Conservation (phyloP, 2,113 vertebrate genomes). For the Anguilla rostrata region DNA sequence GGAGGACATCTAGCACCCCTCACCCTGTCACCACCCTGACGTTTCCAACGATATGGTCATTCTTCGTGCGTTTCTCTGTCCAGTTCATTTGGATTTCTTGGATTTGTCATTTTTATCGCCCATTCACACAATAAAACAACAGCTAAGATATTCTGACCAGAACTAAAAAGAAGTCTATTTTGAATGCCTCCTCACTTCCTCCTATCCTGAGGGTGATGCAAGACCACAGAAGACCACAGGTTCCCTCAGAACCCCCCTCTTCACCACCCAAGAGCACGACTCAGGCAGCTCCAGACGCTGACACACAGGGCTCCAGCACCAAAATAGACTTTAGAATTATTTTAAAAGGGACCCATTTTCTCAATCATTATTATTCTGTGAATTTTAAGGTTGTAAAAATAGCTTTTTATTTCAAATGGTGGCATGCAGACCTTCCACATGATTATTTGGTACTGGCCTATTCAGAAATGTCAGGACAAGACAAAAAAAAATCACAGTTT, state of each 20-base stretch:
- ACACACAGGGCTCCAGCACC: slow-evolving; percentile 17
- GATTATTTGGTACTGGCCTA: neutral
- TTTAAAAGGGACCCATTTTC: slow-evolving; percentile 10
- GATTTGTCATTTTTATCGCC: neutral
- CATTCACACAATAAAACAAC: neutral
- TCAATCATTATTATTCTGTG: neutral
- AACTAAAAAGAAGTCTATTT: neutral
- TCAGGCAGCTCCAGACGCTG: slow-evolving; percentile 14
- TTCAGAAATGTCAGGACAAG: slow-evolving; percentile 19
- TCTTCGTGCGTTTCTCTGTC: too few species aligned
- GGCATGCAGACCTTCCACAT: neutral
- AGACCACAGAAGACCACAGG: slow-evolving; percentile 39
- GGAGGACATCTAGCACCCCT: neutral
- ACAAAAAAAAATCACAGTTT: slow-evolving; percentile 3
- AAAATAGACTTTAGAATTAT: slow-evolving; percentile 16
- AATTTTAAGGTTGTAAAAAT: slow-evolving; percentile 8
- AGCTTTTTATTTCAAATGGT: neutral
- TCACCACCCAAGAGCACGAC: slow-evolving; percentile 14
- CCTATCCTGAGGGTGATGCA: slow-evolving; percentile 35
- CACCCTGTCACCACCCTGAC: too few species aligned
- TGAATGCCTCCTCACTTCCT: neutral
- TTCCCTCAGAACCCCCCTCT: slow-evolving; percentile 33
- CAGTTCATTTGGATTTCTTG: neutral
- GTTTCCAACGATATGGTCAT: neutral
- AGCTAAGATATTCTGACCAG: neutral